Conservation (phyloP, 92 coral and sea anemone genomes). For the Phenganax subtilis region DNA sequence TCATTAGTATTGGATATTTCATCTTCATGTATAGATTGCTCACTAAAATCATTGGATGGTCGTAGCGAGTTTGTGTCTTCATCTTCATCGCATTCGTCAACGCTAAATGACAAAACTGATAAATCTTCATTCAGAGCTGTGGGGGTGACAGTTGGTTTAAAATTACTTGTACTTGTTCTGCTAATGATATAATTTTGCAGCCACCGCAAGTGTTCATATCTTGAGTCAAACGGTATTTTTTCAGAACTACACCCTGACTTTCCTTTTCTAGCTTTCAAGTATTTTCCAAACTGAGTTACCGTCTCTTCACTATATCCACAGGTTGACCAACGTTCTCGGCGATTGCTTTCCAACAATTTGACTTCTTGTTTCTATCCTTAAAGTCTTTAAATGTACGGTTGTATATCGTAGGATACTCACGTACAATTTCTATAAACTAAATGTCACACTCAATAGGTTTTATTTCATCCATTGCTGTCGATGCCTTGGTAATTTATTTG, state of each 20-base stretch:
- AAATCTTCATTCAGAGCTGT: neutral
- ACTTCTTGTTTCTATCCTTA: neutral
- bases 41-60: no score
- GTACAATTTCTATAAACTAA: neutral
- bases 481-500: no score
- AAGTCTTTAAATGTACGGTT: neutral
- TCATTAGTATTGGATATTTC: no score
- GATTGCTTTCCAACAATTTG: neutral
- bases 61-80: no score
- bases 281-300: slow-evolving; percentile 20
- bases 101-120: no score
- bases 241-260: slow-evolving; percentile 14
- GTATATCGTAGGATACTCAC: neutral
- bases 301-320: neutral
- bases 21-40: no score
- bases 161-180: slow-evolving; percentile 31
- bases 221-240: slow-evolving; percentile 22
- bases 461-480: no score
- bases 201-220: slow-evolving; percentile 40
- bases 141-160: neutral
- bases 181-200: slow-evolving; percentile 33
- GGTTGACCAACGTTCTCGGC: neutral
- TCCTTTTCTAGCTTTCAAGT: slow-evolving; percentile 7
- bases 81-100: no score
- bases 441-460: neutral